Percentiles rank a stretch among this genome's conserved stretches.
phyloP scores from a whole-genome alignment of 2,888 invertebrate genomes.

The Colletes collaris region DNA sequence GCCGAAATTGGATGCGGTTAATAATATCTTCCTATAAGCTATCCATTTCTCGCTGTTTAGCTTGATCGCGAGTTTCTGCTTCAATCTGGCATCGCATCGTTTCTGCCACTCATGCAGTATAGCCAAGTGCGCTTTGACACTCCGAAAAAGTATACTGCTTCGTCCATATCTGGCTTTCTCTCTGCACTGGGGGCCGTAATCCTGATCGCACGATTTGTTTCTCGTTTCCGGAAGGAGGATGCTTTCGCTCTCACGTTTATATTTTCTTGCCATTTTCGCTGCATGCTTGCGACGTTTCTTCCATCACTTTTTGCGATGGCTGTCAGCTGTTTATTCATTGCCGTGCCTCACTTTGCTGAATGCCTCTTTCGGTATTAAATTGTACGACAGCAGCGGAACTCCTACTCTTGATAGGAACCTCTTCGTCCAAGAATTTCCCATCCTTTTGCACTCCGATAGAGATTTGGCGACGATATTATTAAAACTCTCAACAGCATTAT shows the following conservation, averaged over 20 bases:
- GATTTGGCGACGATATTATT: constrained; percentile 15
- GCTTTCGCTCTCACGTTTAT: constrained; percentile 4
- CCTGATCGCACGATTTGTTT: constrained; percentile 16
- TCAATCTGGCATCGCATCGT: neutral
- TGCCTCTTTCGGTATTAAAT: too few relatives aligned
- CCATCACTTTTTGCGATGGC: neutral
- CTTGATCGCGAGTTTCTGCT: constrained; percentile 4
- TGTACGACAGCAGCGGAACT: constrained; percentile 5
- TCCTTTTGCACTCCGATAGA: constrained; percentile 18
- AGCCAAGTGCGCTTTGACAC: neutral
- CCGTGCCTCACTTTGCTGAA: too few relatives aligned
- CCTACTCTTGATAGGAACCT: constrained; percentile 2
- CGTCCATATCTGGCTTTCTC: too few relatives aligned
- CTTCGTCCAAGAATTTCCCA: constrained; percentile 11
- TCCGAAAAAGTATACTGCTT: constrained; percentile 5
- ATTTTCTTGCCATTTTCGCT: too few relatives aligned
- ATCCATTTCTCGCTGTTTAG: constrained; percentile 2
- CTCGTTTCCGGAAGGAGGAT: neutral
- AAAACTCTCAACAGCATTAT: too few relatives aligned
- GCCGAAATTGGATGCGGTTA: constrained; percentile 25
- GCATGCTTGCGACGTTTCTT: constrained; percentile 9
- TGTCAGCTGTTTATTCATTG: too few relatives aligned
- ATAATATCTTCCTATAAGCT: too few relatives aligned
- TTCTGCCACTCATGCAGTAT: constrained; percentile 12
- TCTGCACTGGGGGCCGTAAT: constrained; percentile 13